A percentile compares a stretch with the other conserved stretches of the same genome.
Conservation (phyloP, 2,888 invertebrate species). For the Syrphus vitripennis region DNA sequence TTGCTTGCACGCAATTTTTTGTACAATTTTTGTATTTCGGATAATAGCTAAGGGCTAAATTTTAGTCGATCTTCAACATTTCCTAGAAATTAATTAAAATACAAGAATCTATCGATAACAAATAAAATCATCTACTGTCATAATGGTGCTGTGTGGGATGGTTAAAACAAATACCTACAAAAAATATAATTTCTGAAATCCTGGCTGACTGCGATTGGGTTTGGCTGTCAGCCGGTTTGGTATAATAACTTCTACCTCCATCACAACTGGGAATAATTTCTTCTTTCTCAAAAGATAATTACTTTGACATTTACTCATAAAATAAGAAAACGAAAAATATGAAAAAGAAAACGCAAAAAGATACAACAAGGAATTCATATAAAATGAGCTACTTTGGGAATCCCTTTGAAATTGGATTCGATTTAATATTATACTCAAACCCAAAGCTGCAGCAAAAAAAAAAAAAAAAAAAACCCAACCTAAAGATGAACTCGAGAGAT, state of each 20-base stretch:
- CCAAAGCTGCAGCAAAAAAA: background rate
- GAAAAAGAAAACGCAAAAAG: background rate
- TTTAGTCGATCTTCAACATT: no score
- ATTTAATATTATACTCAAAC: slow-evolving; percentile 58
- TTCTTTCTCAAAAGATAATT: background rate
- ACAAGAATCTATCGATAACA: no score
- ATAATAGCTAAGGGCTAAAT: no score
- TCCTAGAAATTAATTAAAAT: no score
- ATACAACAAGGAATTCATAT: slow-evolving; percentile 27
- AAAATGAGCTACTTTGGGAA: slow-evolving; percentile 47
- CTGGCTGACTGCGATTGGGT: no score
- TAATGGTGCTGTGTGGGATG: no score
- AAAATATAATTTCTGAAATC: no score
- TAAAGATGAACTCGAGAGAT: slow-evolving; percentile 50
- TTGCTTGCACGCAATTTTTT: background rate
- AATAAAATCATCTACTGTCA: no score
- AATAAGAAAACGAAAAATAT: background rate
- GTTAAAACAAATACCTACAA: no score
- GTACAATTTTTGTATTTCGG: no score
- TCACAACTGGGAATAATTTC: slow-evolving; percentile 7
- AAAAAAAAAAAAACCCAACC: background rate
- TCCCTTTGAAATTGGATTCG: slow-evolving; percentile 69
- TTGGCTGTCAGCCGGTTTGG: background rate
- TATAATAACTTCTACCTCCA: background rate
- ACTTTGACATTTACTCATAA: background rate